phyloP scores from a whole-genome alignment of 2,797 vertebrate species.

The Chromobotia macracanthus region DNA sequence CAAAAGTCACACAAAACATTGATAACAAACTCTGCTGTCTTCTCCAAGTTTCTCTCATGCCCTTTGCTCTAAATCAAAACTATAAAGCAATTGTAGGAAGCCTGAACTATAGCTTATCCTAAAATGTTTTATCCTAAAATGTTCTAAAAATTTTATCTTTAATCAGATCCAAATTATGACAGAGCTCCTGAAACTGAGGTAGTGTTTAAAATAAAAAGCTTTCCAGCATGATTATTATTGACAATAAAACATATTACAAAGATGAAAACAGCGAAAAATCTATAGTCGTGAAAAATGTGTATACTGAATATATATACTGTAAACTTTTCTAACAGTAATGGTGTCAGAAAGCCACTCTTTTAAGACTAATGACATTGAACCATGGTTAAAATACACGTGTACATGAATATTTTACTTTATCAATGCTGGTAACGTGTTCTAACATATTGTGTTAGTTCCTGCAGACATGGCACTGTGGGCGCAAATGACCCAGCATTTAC shows the following conservation, averaged over 20 bases:
- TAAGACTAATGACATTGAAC: not conserved
- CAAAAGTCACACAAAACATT: conserved; percentile 16
- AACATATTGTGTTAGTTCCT: conserved; percentile 31
- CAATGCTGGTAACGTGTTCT: not conserved
- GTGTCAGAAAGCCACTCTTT: not conserved
- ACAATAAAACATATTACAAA: too few species aligned
- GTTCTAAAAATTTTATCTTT: not conserved
- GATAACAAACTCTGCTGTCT: not conserved
- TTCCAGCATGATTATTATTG: too few species aligned
- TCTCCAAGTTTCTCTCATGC: not conserved
- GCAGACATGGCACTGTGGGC: conserved; percentile 79
- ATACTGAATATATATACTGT: too few species aligned
- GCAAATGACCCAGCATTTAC: conserved; percentile 71
- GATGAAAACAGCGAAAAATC: too few species aligned
- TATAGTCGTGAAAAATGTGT: too few species aligned
- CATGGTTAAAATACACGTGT: not conserved
- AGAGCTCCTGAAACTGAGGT: not conserved
- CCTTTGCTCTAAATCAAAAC: conserved; percentile 1
- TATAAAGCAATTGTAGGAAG: not conserved
- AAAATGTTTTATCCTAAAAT: too few species aligned
- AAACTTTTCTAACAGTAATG: not conserved
- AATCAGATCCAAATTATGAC: not conserved
- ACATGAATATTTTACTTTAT: not conserved
- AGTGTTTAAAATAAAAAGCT: too few species aligned
- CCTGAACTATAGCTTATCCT: not conserved